Percentiles rank a stretch among this genome's conserved stretches.
Evolutionary conservation across 2,797 vertebrate genomes (phyloP).

Genomic region (Danio choprae): DNA sequence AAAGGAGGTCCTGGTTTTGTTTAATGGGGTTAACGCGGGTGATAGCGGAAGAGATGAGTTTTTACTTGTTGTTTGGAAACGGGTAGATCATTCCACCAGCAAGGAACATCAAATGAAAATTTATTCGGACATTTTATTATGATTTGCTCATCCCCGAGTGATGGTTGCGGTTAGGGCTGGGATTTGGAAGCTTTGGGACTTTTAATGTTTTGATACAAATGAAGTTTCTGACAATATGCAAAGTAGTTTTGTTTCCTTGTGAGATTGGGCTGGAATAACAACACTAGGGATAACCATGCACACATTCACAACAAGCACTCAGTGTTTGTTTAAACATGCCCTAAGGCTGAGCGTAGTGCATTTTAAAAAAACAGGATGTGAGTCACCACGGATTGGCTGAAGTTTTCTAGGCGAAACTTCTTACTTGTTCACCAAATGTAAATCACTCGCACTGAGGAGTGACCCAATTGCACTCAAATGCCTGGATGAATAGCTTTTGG

Average conservation of each 20-base stretch:
- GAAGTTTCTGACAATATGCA: too few species aligned
- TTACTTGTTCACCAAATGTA: constrained; percentile 10
- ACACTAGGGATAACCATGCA: neutral
- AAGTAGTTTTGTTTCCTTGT: neutral
- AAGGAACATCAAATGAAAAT: too few species aligned
- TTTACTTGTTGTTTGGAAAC: too few species aligned
- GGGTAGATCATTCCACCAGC: too few species aligned
- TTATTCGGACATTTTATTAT: too few species aligned
- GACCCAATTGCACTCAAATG: constrained; percentile 17
- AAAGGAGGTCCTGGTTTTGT: too few species aligned
- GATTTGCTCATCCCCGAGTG: too few species aligned
- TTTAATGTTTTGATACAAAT: too few species aligned
- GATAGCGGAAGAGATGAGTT: too few species aligned
- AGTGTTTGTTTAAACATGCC: constrained; percentile 30
- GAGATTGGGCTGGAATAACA: neutral
- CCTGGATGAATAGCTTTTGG: constrained; percentile 20
- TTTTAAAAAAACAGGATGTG: constrained; percentile 46
- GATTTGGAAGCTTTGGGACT: too few species aligned
- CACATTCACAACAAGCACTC: neutral
- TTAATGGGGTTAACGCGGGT: too few species aligned
- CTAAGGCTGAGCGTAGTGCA: neutral
- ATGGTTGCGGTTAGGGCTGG: too few species aligned
- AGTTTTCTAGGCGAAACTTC: constrained; percentile 10
- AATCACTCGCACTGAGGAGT: constrained; percentile 24
- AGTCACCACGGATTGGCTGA: constrained; percentile 10